These are phyloP conservation scores for Pedetes capensis DNA, from an alignment of 2,113 vertebrate species.

Conservation along the genomic window DNA sequence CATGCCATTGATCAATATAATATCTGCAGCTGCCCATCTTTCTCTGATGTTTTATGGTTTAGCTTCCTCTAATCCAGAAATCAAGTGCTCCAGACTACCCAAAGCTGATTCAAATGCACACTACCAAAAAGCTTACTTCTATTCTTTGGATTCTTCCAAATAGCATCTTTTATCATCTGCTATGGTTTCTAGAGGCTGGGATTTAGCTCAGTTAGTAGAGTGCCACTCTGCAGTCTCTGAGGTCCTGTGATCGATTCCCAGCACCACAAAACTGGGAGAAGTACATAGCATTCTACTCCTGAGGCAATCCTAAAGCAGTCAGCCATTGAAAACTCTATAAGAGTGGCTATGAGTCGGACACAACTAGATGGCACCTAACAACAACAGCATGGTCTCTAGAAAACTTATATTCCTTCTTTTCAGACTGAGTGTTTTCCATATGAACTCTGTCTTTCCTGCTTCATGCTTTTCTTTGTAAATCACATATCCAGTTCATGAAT, in stretches of 20 bases:
- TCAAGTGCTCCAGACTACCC: background rate
- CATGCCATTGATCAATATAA: background rate
- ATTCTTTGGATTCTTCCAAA: background rate
- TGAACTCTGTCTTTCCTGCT: background rate
- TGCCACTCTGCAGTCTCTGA: too few relatives aligned
- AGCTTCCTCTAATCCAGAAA: background rate
- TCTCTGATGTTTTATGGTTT: background rate
- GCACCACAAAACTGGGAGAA: too few relatives aligned
- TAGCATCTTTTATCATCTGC: slow-evolving; percentile 47
- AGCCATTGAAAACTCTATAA: too few relatives aligned
- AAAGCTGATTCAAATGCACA: slow-evolving; percentile 38
- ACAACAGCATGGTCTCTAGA: background rate
- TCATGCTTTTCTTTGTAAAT: slow-evolving; percentile 31
- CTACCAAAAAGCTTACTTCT: background rate
- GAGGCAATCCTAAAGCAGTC: too few relatives aligned
- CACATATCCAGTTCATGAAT: background rate
- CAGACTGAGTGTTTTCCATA: slow-evolving; percentile 3
- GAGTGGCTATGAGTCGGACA: too few relatives aligned
- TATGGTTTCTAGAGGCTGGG: background rate
- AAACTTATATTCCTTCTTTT: background rate
- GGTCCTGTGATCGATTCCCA: too few relatives aligned
- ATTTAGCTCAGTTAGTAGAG: too few relatives aligned
- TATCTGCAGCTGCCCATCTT: background rate
- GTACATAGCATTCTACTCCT: too few relatives aligned
- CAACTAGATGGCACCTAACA: too few relatives aligned